Percentiles rank a stretch among this genome's conserved stretches.
phyloP scores from a whole-genome alignment of 2,888 invertebrate species.

The Cephus spinipes region DNA sequence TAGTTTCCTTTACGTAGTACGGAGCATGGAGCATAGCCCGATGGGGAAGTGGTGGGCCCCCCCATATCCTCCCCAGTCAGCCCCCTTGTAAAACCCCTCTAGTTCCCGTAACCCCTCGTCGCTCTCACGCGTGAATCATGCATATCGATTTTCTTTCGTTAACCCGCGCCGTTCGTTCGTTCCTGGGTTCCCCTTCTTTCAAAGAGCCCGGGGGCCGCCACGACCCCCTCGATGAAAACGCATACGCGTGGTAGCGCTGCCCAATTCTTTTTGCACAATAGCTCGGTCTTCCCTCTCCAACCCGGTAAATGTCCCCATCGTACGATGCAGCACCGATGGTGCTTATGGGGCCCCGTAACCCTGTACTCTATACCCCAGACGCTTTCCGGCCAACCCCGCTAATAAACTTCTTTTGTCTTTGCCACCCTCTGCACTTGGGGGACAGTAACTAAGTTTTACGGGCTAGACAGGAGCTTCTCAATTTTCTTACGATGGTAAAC shows the following conservation, averaged over 20 bases:
- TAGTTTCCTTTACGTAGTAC: constrained; percentile 38
- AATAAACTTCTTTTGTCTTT: constrained; percentile 59
- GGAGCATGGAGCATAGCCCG: constrained; percentile 40
- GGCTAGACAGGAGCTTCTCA: background rate
- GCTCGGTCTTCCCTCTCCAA: constrained; percentile 31
- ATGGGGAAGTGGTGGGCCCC: constrained; percentile 40
- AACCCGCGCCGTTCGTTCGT: constrained; percentile 33
- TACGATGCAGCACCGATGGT: constrained; percentile 18
- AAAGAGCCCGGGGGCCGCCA: constrained; percentile 35
- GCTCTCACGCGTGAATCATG: constrained; percentile 62
- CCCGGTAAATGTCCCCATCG: constrained; percentile 19
- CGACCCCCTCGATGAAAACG: constrained; percentile 44
- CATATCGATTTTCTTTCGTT: constrained; percentile 65
- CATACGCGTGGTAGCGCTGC: constrained; percentile 34
- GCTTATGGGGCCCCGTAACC: constrained; percentile 8
- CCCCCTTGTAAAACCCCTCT: constrained; percentile 34
- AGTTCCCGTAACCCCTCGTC: constrained; percentile 32
- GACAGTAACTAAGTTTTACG: background rate
- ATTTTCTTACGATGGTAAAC: constrained; percentile 11
- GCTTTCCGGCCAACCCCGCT: constrained; percentile 31
- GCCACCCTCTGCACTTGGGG: constrained; percentile 22
- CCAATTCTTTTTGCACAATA: constrained; percentile 56
- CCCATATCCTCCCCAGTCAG: constrained; percentile 30
- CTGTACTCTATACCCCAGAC: constrained; percentile 20
- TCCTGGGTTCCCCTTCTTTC: constrained; percentile 26